These are phyloP conservation scores for Halichondria panicea DNA, from an alignment of 37 sponge, comb jelly and placozoan species.

Conservation along the genomic window DNA sequence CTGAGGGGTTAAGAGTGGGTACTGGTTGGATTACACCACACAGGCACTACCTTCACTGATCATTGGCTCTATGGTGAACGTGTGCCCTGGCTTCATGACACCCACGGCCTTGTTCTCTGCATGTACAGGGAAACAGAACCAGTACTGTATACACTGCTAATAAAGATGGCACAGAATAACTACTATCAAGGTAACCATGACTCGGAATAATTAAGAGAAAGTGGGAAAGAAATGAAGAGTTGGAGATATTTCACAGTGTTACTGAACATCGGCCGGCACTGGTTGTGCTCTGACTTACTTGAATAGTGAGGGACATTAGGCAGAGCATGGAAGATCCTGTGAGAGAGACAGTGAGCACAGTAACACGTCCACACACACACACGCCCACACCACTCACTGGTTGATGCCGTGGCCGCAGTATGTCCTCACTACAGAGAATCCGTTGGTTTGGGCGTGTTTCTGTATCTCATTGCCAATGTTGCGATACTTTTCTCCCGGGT, in stretches of 20 bases:
- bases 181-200: not conserved
- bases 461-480: constrained; percentile 91
- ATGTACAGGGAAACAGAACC: not conserved
- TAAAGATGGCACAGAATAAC: not conserved
- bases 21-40: not conserved
- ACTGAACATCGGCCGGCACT: not conserved
- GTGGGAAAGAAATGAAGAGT: not conserved
- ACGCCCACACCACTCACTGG: constrained; percentile 57
- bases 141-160: not conserved
- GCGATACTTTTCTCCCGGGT: constrained; percentile 83
- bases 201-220: not conserved
- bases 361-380: constrained; percentile 1
- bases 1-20: constrained; percentile 8
- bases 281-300: constrained; percentile 44
- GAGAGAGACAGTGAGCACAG: not conserved
- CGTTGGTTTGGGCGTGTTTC: constrained; percentile 74
- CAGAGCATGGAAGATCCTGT: constrained; percentile 85
- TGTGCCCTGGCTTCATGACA: constrained; percentile 94
- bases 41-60: constrained; percentile 68
- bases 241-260: too few species aligned
- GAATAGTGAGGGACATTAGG: constrained; percentile 96
- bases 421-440: constrained; percentile 85
- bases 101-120: constrained; percentile 95
- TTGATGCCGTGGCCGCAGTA: constrained; percentile 98
- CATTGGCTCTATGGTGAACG: constrained; percentile 98